phyloP scores from a whole-genome alignment of 1,140 invertebrate genomes.

The Drosophila repleta region DNA sequence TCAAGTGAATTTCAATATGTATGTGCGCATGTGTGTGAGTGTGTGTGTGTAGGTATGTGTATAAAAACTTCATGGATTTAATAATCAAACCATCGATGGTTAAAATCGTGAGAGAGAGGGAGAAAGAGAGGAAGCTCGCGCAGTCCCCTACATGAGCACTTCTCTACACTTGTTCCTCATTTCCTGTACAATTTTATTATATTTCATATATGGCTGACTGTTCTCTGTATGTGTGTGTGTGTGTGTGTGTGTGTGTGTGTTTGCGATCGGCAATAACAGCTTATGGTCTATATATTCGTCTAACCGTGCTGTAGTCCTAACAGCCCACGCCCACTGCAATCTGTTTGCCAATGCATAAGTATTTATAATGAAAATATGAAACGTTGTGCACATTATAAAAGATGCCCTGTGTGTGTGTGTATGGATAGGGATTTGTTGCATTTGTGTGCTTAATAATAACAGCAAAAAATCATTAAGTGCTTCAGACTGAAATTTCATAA shows the following conservation, averaged over 20 bases:
- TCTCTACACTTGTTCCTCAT: constrained; percentile 72
- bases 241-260: constrained; percentile 31
- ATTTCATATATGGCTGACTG: constrained; percentile 70
- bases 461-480: constrained; percentile 44
- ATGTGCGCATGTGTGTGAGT: constrained; percentile 20
- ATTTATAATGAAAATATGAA: constrained; percentile 45
- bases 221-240: constrained; percentile 2
- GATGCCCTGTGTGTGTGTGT: constrained; percentile 7
- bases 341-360: constrained; percentile 31
- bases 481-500: constrained; percentile 36
- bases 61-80: constrained; percentile 82
- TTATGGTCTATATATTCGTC: constrained; percentile 18
- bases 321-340: background rate
- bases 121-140: too few relatives aligned
- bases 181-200: constrained; percentile 83
- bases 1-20: constrained; percentile 81
- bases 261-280: constrained; percentile 62
- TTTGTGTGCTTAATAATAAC: constrained; percentile 40
- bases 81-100: constrained; percentile 82
- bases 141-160: constrained; percentile 14
- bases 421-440: constrained; percentile 3
- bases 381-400: constrained; percentile 41
- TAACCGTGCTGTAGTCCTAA: background rate
- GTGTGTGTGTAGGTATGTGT: constrained; percentile 43
- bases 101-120: constrained; percentile 57